A percentile compares a stretch with the other conserved stretches of the same genome.
These are phyloP conservation scores for Sinohyriopsis cumingii DNA, from an alignment of 2,888 invertebrate genomes.

Conservation along the genomic window DNA sequence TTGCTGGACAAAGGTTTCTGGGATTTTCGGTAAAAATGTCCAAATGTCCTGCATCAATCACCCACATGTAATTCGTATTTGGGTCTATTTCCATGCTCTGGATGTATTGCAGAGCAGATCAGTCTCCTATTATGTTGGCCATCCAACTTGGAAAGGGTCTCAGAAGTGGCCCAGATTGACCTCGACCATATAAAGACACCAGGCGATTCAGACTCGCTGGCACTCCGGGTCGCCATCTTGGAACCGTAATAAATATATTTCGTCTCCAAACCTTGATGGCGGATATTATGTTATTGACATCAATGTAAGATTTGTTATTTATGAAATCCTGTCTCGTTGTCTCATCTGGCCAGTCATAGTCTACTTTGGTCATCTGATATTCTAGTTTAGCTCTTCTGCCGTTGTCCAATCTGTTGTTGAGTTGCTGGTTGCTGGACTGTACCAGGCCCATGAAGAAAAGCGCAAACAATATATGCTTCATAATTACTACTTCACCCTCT, in stretches of 20 bases:
- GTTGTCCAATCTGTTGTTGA: no score
- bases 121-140: slow-evolving; percentile 27
- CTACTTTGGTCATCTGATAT: slow-evolving; percentile 34
- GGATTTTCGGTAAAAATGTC: slow-evolving; percentile 12
- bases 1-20: slow-evolving; percentile 31
- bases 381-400: slow-evolving; percentile 11
- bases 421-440: no score
- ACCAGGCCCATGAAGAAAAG: no score
- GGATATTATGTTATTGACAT: slow-evolving; percentile 37
- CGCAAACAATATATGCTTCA: no score
- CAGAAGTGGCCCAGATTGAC: slow-evolving; percentile 8
- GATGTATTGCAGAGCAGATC: slow-evolving; percentile 31
- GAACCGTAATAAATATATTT: slow-evolving; percentile 45
- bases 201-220: slow-evolving; percentile 36
- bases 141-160: slow-evolving; percentile 31
- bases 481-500: no score
- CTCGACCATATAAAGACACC: slow-evolving; percentile 1
- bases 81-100: slow-evolving; percentile 43
- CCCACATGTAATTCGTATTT: slow-evolving; percentile 39
- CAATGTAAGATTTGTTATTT: slow-evolving; percentile 21
- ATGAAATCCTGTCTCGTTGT: slow-evolving; percentile 16
- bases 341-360: slow-evolving; percentile 35
- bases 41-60: slow-evolving; percentile 36
- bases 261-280: slow-evolving; percentile 42
- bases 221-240: slow-evolving; percentile 45